Evolutionary conservation across 1,140 invertebrate species (phyloP).

Genomic region (Gryon sp.): DNA sequence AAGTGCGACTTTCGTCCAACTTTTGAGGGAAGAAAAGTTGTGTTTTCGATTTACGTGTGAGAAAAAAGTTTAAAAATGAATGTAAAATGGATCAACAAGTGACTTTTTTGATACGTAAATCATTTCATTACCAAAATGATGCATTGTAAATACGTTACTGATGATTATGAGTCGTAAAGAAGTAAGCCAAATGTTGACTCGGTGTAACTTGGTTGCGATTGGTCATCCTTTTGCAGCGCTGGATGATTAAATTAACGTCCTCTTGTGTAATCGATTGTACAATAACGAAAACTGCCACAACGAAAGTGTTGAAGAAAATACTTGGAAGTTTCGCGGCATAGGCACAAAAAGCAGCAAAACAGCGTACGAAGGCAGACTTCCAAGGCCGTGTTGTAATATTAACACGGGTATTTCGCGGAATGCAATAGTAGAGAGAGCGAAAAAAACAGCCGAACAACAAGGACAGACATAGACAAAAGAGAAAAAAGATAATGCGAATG

Average conservation of each 20-base stretch:
- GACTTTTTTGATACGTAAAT: conserved; percentile 49
- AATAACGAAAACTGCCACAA: conserved; percentile 5
- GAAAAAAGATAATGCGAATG: not conserved
- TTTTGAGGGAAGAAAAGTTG: no score
- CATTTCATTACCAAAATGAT: conserved; percentile 25
- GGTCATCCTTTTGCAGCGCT: conserved; percentile 6
- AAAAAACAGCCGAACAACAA: not conserved
- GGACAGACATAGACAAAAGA: not conserved
- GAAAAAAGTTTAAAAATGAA: no score
- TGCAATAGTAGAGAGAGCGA: conserved; percentile 20
- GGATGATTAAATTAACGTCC: conserved; percentile 46
- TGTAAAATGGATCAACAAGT: conserved; percentile 48
- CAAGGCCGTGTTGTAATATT: conserved; percentile 53
- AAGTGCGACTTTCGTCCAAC: no score
- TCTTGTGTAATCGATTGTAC: conserved; percentile 28
- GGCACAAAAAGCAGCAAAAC: conserved; percentile 26
- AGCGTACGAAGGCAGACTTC: conserved; percentile 11
- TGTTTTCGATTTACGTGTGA: no score
- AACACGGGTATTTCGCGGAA: conserved; percentile 44
- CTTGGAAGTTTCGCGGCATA: conserved; percentile 6
- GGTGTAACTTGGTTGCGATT: conserved; percentile 22
- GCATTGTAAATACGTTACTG: conserved; percentile 43
- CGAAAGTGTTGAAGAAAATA: conserved; percentile 18
- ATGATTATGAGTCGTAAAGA: conserved; percentile 38
- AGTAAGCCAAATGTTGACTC: conserved; percentile 45